Evolutionary conservation across 2,113 vertebrate species (phyloP), one percentile per base, ranked within the genome.

Genomic region (Ctenomys sociabilis): DNA sequence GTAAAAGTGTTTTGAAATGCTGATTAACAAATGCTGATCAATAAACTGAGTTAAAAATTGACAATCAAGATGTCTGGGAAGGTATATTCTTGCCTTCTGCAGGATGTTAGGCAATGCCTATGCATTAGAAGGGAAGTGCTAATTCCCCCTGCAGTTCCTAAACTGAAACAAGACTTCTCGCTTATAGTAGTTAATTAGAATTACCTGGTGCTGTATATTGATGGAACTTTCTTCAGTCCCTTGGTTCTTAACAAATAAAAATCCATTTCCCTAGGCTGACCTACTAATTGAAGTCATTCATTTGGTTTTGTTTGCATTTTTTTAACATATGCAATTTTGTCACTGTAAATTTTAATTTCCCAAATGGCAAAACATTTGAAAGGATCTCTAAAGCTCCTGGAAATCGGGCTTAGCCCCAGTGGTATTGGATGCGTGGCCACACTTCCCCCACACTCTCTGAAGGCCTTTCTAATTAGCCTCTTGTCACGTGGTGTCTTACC

Each of bases 281-380:
- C 97, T 92, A 95, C 93, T 98, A 97, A 98, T 98, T 97, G 97
- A 97, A 98, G 97, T 97, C 95, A 97, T 95, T 95, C 96, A 97
- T 97, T 90, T 95, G 88, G 83, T 94, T 97, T 95, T 90, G 95
- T 96, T 96, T 95, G 92, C 81, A 77, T 52, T 96, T 96, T 95
- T 90, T 94, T 24, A 43, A 96, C 92, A 95, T 88, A 95, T 87
- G 97, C 92, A 96, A 96, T 97, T 97, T 95, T 98, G 95, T 97
- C 96, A 97, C 68, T 96, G 96, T 98, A 97, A 96, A 96, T 98
- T 97, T 98, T 97, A 97, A 98, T 98, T 98, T 98, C 97, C 97
- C 97, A 95, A 97, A 92, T 94, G 97, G 90, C 95, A 86, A 93
- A 97, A 96, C 92, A 97, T 95, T 97, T 94, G 80, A 93, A 88